Evolutionary conservation across 1,140 invertebrate species (phyloP), one percentile per base, ranked within the genome.

Genomic region (Tetramorium parvispinum): DNA sequence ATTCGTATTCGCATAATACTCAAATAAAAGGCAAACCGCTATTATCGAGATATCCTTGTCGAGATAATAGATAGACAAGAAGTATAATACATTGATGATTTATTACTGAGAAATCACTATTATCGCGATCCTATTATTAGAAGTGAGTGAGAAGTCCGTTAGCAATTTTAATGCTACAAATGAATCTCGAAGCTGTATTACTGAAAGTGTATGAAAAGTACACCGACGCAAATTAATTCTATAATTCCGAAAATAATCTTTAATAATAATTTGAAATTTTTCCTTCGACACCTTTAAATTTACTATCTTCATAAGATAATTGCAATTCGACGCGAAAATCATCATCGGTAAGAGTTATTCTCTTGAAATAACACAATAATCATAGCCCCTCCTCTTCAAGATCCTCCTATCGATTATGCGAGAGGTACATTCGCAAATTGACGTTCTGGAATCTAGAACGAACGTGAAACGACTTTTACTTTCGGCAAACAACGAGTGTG

Each of bases 381-480:
- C 66, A 46, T 2, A 21, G 7, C 5, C 5, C 16, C n/a, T 21
- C 8, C 18, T 21, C 18, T 37, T 75, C 13, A 57, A 75, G 51
- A 57, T 55, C 18, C n/a, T 16, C 27, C 46, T 43, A 46, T 77
- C 21, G 27, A 21, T 40, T n/a, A 79, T 49, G 49, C 59, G 32
- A 49, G 7, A n/a, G 24, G 27, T 2, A 32, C 21, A 68, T 51
- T 51, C n/a, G 59, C 61, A 3, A 51, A 68, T 66, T 49, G 37
- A 51, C 21, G 27, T 37, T 51, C 32, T 4, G 32, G 32, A 32
- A 7, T 10, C 7, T 66, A 46, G 11, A 46, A 43, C 13, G 18
- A 55, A 43, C 37, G 37, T 82, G 49, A 81, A 32, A 70, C 53
- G 49, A 70, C 53, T 57, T 53, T 71, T 51, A 70, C 32, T 37